A percentile compares a stretch with the other conserved stretches of the same genome.
Evolutionary conservation across 2,113 vertebrate genomes (phyloP).

Genomic region (Petroica traversi): DNA sequence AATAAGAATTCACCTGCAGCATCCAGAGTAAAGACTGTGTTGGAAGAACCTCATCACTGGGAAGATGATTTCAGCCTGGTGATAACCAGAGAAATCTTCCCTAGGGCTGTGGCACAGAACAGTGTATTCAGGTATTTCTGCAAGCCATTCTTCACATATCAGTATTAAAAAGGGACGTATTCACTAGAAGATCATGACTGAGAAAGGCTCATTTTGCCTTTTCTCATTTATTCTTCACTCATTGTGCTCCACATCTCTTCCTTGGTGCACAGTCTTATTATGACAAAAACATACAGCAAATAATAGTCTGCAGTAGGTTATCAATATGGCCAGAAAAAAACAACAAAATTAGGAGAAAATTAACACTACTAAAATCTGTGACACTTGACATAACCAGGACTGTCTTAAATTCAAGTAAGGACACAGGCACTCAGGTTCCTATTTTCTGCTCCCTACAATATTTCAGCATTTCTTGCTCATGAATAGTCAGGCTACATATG

Average conservation of each 20-base stretch:
- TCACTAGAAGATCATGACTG: neutral
- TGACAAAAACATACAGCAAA: neutral
- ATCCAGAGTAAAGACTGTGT: neutral
- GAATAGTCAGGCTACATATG: slow-evolving; percentile 22
- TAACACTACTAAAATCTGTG: neutral
- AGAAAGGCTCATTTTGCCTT: neutral
- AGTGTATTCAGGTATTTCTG: neutral
- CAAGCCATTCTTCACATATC: neutral
- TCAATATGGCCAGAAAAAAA: neutral
- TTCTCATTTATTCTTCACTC: neutral
- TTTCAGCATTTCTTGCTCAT: neutral
- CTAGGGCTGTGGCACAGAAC: neutral
- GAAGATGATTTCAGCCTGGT: neutral
- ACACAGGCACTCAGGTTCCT: neutral
- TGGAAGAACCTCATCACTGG: neutral
- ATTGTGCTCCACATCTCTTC: neutral
- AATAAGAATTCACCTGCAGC: neutral
- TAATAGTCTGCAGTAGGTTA: neutral
- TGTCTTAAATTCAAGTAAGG: neutral
- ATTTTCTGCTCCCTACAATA: neutral
- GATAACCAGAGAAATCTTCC: neutral
- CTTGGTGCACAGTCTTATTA: neutral
- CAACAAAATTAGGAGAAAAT: neutral
- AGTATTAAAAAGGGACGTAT: neutral
- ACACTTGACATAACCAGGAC: neutral